Evolutionary conservation across 2,113 vertebrate species (phyloP).

Genomic region (Thymallus thymallus): DNA sequence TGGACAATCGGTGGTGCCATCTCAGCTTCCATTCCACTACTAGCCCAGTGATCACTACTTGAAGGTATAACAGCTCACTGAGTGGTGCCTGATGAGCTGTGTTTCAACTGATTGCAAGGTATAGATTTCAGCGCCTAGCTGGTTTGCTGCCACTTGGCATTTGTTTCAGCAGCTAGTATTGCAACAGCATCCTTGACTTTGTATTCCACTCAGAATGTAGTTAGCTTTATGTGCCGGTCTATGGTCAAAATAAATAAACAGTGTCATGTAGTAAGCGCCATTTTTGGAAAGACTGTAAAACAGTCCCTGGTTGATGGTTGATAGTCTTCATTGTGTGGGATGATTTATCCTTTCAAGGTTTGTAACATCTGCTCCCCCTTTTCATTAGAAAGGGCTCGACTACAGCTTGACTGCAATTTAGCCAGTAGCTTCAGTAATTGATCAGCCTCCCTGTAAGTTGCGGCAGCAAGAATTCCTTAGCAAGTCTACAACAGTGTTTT

Average conservation of each 20-base stretch:
- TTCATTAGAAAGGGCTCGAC: neutral
- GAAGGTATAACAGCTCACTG: too few relatives aligned
- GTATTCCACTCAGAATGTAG: too few relatives aligned
- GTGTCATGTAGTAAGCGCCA: too few relatives aligned
- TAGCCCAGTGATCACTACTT: neutral
- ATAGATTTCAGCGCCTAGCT: conserved; percentile 12
- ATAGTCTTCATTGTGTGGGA: too few relatives aligned
- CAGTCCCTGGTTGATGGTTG: too few relatives aligned
- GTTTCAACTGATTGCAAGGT: conserved; percentile 12
- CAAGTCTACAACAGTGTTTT: too few relatives aligned
- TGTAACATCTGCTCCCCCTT: too few relatives aligned
- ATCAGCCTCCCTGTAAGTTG: neutral
- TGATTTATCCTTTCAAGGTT: too few relatives aligned
- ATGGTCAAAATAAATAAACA: too few relatives aligned
- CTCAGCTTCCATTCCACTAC: neutral
- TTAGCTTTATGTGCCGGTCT: too few relatives aligned
- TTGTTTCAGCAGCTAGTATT: conserved; percentile 5
- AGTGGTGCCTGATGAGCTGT: neutral
- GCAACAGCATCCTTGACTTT: too few relatives aligned
- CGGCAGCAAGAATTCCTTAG: conserved; percentile 4
- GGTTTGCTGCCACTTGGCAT: conserved; percentile 1
- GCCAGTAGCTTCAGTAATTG: neutral
- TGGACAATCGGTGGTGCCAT: neutral
- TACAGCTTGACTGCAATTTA: neutral
- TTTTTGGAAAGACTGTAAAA: too few relatives aligned